Base-by-base conservation (phyloP, 2,888 invertebrate species). In the Branchipolynoe longqiensis region DNA sequence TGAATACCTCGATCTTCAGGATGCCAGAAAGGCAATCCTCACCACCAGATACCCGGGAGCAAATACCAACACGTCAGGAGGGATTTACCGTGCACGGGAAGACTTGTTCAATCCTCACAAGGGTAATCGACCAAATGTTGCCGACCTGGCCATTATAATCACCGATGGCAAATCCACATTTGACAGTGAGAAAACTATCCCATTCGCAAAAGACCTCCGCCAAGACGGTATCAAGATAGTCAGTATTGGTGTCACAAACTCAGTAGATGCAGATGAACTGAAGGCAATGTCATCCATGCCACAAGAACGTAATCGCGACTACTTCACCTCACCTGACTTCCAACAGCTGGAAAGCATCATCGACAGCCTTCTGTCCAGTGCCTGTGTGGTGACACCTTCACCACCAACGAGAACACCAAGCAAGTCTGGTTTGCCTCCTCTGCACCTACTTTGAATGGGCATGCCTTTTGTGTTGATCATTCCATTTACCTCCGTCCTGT, bases 151-250 rank as follows among this genome's bases (percentile, higher is more conserved):
- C 3, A 74, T 74, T 18, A 14, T 74, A 3, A 3, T 74, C 6
- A 74, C 74, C 14, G 74, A 74, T 48, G 74, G 74, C 25, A 74
- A 48, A 28, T 74, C 74, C 40, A 74, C 74, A n/a, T 40, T 74
- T 48, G 40, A 74, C 48, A n/a, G 25, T 25, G 40, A 74, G 74
- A 74, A 74, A 28, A 74, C 74, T 4, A 74, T 74, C n/a, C 74
- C 74, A 25, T 74, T 40, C 41, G 74, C 74, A 25, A n/a, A 40
- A 40, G 74, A 74, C 28, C 41, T 74, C 6, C 28, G n/a, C 33
- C 28, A 22, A 33, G 64, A 64, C 33, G 64, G 64, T 4, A 33
- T 64, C 28, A 33, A 64, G 33, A 33, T 64, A 1, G 22, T 64
- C 8, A 22, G 12, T n/a, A 31, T 64, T 64, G 64, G 64, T 6